Conservation (phyloP, 2,113 vertebrate species). For the Cacatua alba region DNA sequence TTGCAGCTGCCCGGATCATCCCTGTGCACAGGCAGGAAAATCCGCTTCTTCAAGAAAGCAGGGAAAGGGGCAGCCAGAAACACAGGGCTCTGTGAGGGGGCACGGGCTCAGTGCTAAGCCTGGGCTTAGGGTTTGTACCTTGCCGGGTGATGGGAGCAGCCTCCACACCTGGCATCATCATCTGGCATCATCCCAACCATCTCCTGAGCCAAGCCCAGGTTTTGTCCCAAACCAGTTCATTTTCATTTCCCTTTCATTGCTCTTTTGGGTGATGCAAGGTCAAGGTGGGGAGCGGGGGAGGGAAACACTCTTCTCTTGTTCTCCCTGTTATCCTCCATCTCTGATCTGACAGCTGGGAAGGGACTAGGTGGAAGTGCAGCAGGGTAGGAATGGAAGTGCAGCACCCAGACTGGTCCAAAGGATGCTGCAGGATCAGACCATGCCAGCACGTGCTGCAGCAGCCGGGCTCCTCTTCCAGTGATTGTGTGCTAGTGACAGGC, state of each 20-base stretch:
- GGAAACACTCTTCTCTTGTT: not conserved
- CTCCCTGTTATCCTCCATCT: not conserved
- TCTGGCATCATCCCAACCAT: not conserved
- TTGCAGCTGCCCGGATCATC: rapidly evolving
- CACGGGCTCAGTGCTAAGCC: not conserved
- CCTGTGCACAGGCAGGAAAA: not conserved
- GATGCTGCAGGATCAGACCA: not conserved
- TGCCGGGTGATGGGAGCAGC: not conserved
- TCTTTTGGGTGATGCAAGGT: not conserved
- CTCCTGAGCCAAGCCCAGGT: not conserved
- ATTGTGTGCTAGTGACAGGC: rapidly evolving
- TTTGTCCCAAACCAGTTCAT: not conserved
- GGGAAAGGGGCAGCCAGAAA: not conserved
- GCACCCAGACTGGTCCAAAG: not conserved
- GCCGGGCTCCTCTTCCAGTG: not conserved
- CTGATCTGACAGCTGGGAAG: not conserved
- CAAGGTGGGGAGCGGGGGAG: not conserved
- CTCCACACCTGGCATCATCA: not conserved
- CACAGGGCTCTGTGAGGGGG: not conserved
- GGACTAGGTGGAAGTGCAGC: rapidly evolving
- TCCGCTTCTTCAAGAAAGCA: rapidly evolving
- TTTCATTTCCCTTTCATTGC: not conserved
- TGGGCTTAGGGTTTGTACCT: rapidly evolving
- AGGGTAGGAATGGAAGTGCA: not conserved
- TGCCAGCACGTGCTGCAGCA: not conserved